Base-by-base conservation (phyloP, 2,888 invertebrate species). In the Geophilus truncorum region DNA sequence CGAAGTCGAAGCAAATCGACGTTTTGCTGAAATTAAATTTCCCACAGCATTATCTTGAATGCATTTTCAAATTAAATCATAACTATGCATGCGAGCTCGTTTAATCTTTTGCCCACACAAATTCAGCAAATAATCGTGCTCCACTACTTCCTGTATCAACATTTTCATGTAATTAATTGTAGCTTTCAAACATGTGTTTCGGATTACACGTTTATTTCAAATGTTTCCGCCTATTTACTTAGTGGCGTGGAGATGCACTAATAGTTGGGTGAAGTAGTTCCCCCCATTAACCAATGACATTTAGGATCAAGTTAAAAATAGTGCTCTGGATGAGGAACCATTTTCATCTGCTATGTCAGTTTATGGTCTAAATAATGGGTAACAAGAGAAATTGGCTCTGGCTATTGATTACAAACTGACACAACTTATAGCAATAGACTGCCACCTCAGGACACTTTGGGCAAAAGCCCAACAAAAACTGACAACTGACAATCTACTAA, bases 381-480 rank as follows among this genome's bases (percentile, higher is more conserved):
- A 62, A 62, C 62, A 62, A 62, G 62, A 62, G 62, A 62, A 62
- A 62, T 62, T 62, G 62, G 23, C 62, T 62, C 62, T 62, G 23
- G 62, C 23, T 62, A 25, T 62, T 62, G 62, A 62, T 62, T 62
- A 62, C 62, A 62, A 62, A 62, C 25, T 62, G 62, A 62, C 62
- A 62, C 12, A 21, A 23, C 62, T 15, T n/a, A 40, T 40, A 7
- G 57, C 57, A 57, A 62, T 62, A 28, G 62, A 23, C 62, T 62
- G 62, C 28, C 62, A 62, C 23, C 62, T 62, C 62, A 12, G 23
- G 23, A 62, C 25, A 62, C 62, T 62, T 62, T 62, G 23, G 62
- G 62, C 62, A 62, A 62, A 1, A 62, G 15, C 25, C 62, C 62
- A 62, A 62, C 25, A 62, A 62, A 62, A 62, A 62, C 62, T 62